phyloP scores from a whole-genome alignment of 1,140 invertebrate species.

The Drosophila ercepeae region DNA sequence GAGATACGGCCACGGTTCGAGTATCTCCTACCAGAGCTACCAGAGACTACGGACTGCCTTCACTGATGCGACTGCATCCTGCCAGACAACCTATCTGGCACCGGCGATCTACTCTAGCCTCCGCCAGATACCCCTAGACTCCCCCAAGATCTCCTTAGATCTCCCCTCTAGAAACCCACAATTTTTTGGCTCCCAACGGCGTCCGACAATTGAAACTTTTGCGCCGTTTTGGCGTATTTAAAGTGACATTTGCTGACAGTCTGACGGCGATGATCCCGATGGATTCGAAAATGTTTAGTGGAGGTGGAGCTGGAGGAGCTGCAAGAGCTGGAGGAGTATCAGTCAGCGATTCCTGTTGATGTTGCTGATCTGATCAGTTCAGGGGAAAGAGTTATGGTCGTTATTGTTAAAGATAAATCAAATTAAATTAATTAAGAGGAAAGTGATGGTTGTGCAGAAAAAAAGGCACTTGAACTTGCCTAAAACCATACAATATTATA shows the following conservation, averaged over 20 bases:
- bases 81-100: constrained; percentile 55
- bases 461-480: no score
- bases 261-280: constrained; percentile 39
- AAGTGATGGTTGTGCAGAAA: constrained; percentile 51
- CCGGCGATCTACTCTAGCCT: constrained; percentile 35
- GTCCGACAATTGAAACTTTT: constrained; percentile 79
- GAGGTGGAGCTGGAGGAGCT: neutral
- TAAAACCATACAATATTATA: neutral
- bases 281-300: constrained; percentile 1
- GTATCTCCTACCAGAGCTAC: constrained; percentile 37
- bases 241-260: constrained; percentile 79
- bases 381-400: constrained; percentile 29
- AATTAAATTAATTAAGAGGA: constrained; percentile 69
- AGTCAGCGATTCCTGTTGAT: constrained; percentile 24
- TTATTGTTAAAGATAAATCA: constrained; percentile 35
- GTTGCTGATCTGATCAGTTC: constrained; percentile 13
- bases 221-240: constrained; percentile 80
- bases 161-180: constrained; percentile 3
- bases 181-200: constrained; percentile 51
- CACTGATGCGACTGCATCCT: constrained; percentile 38
- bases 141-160: no score
- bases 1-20: constrained; percentile 57
- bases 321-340: constrained; percentile 3
- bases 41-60: constrained; percentile 20
- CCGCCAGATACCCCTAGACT: neutral